phyloP scores from a whole-genome alignment of 2,797 vertebrate genomes.

The Eulemur coronatus region DNA sequence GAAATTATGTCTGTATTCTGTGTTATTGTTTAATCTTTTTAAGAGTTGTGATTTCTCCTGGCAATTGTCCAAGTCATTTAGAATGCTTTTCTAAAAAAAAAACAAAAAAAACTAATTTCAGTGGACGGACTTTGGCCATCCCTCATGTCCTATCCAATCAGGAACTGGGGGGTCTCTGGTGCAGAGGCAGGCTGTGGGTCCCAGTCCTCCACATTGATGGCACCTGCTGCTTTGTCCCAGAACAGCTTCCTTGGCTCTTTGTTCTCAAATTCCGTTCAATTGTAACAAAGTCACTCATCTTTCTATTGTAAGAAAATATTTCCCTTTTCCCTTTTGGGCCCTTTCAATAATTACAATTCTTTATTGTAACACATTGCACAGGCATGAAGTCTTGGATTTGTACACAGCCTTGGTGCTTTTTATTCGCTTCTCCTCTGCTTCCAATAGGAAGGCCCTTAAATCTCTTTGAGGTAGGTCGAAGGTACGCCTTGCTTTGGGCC shows the following conservation, averaged over 20 bases:
- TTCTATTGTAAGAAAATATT: slow-evolving; percentile 41
- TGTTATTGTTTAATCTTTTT: background rate
- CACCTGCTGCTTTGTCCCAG: background rate
- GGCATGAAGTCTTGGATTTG: slow-evolving; percentile 11
- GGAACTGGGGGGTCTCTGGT: background rate
- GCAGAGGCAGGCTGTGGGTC: background rate
- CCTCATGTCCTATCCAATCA: background rate
- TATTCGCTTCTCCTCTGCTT: slow-evolving; percentile 25
- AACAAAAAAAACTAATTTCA: background rate
- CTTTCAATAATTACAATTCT: slow-evolving; percentile 53
- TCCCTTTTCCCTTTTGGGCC: slow-evolving; percentile 18
- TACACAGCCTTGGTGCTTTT: background rate
- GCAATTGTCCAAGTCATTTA: background rate
- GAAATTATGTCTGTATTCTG: background rate
- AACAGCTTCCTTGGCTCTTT: background rate
- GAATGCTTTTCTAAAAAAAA: background rate
- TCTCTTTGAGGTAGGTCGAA: slow-evolving; percentile 47
- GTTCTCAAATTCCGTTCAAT: slow-evolving; percentile 11
- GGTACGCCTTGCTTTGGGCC: background rate
- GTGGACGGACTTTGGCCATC: background rate
- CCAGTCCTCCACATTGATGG: background rate
- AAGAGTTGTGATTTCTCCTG: slow-evolving; percentile 1
- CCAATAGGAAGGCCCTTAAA: background rate
- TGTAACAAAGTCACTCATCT: background rate
- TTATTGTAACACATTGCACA: slow-evolving; percentile 16